Evolutionary conservation across 2,797 vertebrate genomes (phyloP).

Genomic region (Alauda arvensis): DNA sequence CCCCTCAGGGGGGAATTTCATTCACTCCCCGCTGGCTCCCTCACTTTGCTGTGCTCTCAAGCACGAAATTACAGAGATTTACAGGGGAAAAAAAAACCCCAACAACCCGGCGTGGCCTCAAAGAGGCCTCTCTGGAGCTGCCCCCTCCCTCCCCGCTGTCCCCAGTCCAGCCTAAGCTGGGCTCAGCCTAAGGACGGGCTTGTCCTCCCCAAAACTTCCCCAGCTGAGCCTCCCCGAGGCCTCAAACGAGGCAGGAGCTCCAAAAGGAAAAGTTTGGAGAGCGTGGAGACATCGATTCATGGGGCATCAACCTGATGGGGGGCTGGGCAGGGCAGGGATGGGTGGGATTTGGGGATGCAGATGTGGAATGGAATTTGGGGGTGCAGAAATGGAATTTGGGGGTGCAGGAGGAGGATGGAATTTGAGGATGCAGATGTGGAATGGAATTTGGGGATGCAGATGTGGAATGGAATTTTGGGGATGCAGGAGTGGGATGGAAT

Average conservation of each 20-base stretch:
- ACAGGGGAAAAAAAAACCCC: not conserved
- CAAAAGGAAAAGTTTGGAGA: not conserved
- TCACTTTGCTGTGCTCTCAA: conserved; percentile 72
- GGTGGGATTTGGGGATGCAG: too few species aligned
- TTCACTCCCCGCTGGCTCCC: conserved; percentile 65
- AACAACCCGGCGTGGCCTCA: conserved; percentile 15
- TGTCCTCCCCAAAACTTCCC: not conserved
- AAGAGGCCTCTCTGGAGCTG: not conserved
- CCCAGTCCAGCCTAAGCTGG: not conserved
- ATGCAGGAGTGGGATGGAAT: too few species aligned
- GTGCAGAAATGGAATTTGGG: too few species aligned
- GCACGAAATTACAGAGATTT: conserved; percentile 74
- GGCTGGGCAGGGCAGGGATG: too few species aligned
- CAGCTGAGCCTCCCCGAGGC: not conserved
- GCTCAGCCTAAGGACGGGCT: not conserved
- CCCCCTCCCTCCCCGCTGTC: not conserved
- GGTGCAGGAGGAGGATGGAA: too few species aligned
- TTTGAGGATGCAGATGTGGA: too few species aligned
- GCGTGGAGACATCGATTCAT: too few species aligned
- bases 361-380: too few species aligned
- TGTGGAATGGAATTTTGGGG: too few species aligned
- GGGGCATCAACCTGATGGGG: too few species aligned
- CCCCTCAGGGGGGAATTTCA: conserved; percentile 61
- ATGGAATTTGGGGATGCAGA: too few species aligned
- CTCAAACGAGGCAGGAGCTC: not conserved